Base-by-base conservation (phyloP, 2,797 vertebrate species). In the Myotis planiceps region DNA sequence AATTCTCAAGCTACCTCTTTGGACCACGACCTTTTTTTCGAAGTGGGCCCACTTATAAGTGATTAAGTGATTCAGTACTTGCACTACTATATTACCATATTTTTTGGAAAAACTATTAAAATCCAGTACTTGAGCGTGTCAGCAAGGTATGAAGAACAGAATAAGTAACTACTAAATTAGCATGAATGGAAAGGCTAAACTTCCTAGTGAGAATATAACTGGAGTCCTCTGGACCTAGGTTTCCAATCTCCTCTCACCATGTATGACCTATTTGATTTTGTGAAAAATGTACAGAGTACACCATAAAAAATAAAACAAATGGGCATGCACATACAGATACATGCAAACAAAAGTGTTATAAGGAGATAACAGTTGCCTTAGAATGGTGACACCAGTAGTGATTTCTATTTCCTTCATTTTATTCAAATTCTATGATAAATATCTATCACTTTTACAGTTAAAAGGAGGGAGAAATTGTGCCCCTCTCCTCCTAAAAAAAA, bases 1-100 rank as follows among this genome's bases (percentile, higher is more conserved):
- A 74, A 90, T 94, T 91, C 72, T 74, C 80, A 89, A 92, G 53
- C 65, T n/a, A 83, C n/a, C 18, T 60, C 72, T 82, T 69, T 86
- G n/a, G 63, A 84, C 32, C 39, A 58, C 0, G 8, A 85, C 0
- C 0, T 42, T 32, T 90, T 88, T 74, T 69, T 92, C 45, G 18
- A 63, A 75, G 45, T 37, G 47, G 68, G 39, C 42, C 72, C 32
- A 51, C 27, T 19, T 37, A 51, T 76, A 86, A 95, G 92, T 71
- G 49, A 95, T 39, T 34, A 74, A 94, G 51, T 87, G 78, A 84
- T 80, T 49, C 55, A 32, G 37, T 69, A 39, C 58, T 92, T 69
- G 75, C 14, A 75, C 16, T 81, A 39, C 42, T 45, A 4, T 74
- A 60, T 32, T 25, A 42, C 29, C 74, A 60, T 12, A 55, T 9